These are phyloP conservation scores for Hippocampus barbouri DNA, from an alignment of 2,113 vertebrate species.

Conservation along the genomic window DNA sequence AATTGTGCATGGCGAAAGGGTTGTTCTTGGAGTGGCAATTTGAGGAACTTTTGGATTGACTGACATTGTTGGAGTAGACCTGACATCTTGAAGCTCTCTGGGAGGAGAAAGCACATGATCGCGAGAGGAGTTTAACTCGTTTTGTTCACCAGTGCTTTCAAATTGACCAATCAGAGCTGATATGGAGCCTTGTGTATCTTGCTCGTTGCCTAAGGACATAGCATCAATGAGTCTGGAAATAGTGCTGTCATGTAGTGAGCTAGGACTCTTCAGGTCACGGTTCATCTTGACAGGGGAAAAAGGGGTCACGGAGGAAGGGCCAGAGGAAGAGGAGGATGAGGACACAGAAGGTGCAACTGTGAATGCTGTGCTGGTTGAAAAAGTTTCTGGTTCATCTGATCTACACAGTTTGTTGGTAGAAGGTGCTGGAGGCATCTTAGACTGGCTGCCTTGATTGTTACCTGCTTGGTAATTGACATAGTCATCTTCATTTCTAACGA, in stretches of 20 bases:
- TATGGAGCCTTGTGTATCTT: slow-evolving; percentile 78
- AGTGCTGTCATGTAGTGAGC: slow-evolving; percentile 77
- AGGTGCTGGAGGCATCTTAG: slow-evolving; percentile 14
- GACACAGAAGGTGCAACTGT: slow-evolving; percentile 50
- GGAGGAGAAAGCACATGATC: slow-evolving; percentile 11
- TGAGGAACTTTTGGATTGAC: slow-evolving; percentile 22
- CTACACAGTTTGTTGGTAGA: slow-evolving; percentile 20
- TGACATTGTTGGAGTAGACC: slow-evolving; percentile 18
- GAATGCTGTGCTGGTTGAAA: slow-evolving; percentile 48
- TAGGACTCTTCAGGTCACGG: slow-evolving; percentile 54
- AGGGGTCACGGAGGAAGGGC: slow-evolving; percentile 34
- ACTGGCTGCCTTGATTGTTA: slow-evolving; percentile 30
- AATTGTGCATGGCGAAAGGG: slow-evolving; percentile 21
- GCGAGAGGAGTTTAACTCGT: slow-evolving; percentile 41
- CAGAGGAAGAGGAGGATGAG: slow-evolving; percentile 52
- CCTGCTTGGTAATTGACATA: slow-evolving; percentile 50
- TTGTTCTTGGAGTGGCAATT: slow-evolving; percentile 34
- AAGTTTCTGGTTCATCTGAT: slow-evolving; percentile 52
- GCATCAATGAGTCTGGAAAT: slow-evolving; percentile 89
- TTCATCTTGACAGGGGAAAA: slow-evolving; percentile 46
- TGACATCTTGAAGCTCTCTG: slow-evolving; percentile 21
- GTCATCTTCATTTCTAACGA: slow-evolving; percentile 42
- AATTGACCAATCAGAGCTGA: slow-evolving; percentile 84
- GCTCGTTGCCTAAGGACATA: slow-evolving; percentile 76
- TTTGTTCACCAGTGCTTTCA: slow-evolving; percentile 70